These are phyloP conservation scores for Apocheima hispidaria DNA, from an alignment of 2,888 invertebrate genomes.

Conservation along the genomic window DNA sequence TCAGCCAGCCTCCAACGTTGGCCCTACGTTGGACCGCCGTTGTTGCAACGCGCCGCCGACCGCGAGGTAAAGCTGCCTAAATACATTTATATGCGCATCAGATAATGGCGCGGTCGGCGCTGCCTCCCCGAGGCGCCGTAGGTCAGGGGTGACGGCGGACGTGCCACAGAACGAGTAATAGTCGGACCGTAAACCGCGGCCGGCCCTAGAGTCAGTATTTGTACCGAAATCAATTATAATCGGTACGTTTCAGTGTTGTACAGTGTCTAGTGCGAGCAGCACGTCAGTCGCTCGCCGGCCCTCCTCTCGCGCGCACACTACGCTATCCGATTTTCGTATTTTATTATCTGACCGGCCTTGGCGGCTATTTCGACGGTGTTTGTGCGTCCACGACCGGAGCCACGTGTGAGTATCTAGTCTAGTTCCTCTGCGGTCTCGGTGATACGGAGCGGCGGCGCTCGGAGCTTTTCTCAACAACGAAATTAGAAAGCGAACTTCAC, in stretches of 20 bases:
- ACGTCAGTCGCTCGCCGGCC: conserved; percentile 28
- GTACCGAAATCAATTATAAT: background rate
- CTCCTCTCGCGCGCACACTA: conserved; percentile 38
- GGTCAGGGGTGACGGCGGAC: conserved; percentile 25
- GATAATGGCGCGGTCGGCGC: background rate
- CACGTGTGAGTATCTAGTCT: conserved; percentile 65
- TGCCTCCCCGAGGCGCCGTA: background rate
- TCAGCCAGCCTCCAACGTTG: conserved; percentile 20
- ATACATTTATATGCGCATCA: background rate
- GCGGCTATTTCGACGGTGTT: conserved; percentile 66
- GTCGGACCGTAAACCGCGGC: background rate
- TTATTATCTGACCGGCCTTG: conserved; percentile 64
- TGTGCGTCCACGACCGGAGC: conserved; percentile 47
- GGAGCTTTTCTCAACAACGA: background rate
- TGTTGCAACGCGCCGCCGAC: conserved; percentile 15
- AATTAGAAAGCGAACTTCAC: background rate
- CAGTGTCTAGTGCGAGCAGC: background rate
- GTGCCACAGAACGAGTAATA: background rate
- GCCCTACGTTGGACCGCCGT: too few species aligned
- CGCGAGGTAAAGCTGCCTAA: conserved; percentile 8
- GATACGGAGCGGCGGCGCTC: background rate
- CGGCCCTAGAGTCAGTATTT: background rate
- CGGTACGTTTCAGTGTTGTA: background rate
- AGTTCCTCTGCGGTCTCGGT: conserved; percentile 24
- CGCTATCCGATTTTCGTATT: conserved; percentile 42